phyloP scores from a whole-genome alignment of 2,888 invertebrate genomes.

The Ceramica pisi region DNA sequence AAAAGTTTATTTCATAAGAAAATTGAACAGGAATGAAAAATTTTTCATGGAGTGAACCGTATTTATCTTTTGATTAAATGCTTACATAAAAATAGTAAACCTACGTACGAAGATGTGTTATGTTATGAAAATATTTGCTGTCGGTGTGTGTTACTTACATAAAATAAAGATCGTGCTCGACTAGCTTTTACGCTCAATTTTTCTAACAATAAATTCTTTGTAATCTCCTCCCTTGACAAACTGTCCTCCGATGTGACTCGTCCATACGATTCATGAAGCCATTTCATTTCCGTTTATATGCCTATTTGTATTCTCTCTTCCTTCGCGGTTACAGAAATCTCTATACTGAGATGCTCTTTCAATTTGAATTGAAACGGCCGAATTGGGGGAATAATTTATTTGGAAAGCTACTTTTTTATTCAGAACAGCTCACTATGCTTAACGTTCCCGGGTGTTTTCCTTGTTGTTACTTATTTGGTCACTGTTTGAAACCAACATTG shows the following conservation, averaged over 20 bases:
- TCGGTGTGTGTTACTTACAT: constrained; percentile 26
- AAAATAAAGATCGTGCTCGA: constrained; percentile 43
- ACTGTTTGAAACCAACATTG: constrained; percentile 50
- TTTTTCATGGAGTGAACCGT: background rate
- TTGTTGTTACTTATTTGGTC: constrained; percentile 72
- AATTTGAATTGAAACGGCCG: constrained; percentile 89
- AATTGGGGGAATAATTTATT: constrained; percentile 88
- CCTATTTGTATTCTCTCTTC: constrained; percentile 88
- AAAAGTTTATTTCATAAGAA: background rate
- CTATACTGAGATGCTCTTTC: constrained; percentile 88
- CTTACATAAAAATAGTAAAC: background rate
- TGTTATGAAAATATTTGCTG: constrained; percentile 25
- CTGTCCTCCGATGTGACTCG: constrained; percentile 77
- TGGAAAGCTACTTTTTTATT: constrained; percentile 85
- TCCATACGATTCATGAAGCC: constrained; percentile 85
- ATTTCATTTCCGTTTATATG: constrained; percentile 88
- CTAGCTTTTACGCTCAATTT: constrained; percentile 56
- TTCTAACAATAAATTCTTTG: constrained; percentile 70
- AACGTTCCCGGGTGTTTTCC: constrained; percentile 76
- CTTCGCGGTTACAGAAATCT: constrained; percentile 87
- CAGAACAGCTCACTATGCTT: constrained; percentile 79
- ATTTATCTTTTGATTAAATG: constrained; percentile 1
- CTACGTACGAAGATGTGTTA: constrained; percentile 4
- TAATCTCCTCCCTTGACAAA: constrained; percentile 76
- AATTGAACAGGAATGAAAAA: constrained; percentile 5